phyloP scores from a whole-genome alignment of 2,888 invertebrate species.

The Lasioglossum leucozonium region DNA sequence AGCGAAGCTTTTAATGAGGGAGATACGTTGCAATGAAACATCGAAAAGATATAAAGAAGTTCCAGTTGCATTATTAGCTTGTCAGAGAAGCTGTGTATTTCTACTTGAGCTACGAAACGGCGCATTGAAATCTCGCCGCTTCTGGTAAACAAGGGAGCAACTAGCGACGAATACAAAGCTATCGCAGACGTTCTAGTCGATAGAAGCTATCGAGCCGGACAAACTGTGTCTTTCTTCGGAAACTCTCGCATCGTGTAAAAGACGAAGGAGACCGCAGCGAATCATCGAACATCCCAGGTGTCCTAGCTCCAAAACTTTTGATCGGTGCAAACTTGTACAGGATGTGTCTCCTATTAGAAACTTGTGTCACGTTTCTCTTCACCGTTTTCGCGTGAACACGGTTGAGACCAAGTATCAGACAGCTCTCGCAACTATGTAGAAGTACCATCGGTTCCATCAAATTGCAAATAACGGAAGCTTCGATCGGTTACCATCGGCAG shows the following conservation, averaged over 20 bases:
- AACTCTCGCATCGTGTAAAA: background rate
- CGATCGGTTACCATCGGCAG: background rate
- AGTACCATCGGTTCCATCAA: background rate
- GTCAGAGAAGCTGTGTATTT: background rate
- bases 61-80: background rate
- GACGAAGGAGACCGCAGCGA: background rate
- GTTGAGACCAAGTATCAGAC: background rate
- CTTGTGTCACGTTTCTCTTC: background rate
- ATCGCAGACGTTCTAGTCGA: background rate
- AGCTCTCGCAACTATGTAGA: background rate
- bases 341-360: no score
- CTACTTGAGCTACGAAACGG: background rate
- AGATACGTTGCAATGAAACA: background rate
- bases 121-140: background rate
- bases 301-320: background rate
- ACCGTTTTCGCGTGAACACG: background rate
- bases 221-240: background rate
- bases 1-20: no score
- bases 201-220: background rate
- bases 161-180: no score
- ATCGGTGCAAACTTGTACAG: background rate
- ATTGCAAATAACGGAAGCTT: background rate
- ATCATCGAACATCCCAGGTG: background rate
- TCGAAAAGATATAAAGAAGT: background rate
- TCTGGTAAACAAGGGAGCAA: no score